Conservation (phyloP, 2,888 invertebrate species). For the Nemurella pictetii region DNA sequence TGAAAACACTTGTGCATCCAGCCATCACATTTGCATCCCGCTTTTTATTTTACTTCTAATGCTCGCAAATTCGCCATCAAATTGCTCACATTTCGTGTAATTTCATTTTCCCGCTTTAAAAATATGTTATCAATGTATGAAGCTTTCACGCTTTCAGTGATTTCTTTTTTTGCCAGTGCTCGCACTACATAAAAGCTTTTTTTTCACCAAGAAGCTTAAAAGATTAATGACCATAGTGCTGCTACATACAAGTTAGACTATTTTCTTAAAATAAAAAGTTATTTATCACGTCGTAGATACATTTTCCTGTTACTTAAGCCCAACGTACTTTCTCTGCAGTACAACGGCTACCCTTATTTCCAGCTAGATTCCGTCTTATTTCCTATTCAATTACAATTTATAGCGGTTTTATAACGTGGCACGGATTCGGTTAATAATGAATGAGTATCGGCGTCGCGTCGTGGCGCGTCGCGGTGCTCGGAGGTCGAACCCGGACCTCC, state of each 20-base stretch:
- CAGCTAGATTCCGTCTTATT: not conserved
- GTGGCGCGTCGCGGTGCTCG: not conserved
- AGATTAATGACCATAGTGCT: not conserved
- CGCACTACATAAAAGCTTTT: not conserved
- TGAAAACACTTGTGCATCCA: not conserved
- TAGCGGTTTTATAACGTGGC: not conserved
- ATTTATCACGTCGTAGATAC: slow-evolving; percentile 1
- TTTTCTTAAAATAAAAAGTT: not conserved
- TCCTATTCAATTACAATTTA: slow-evolving; percentile 23
- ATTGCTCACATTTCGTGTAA: no score
- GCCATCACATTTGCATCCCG: not conserved
- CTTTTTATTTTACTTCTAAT: no score
- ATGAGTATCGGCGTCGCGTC: no score
- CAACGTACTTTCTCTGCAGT: no score
- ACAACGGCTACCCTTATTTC: not conserved
- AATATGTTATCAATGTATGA: not conserved
- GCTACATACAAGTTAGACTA: not conserved
- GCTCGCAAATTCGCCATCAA: no score
- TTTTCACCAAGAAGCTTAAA: not conserved
- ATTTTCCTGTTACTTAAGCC: not conserved
- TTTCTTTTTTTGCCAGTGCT: not conserved
- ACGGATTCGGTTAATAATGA: not conserved
- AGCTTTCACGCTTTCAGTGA: not conserved
- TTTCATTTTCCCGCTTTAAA: no score
- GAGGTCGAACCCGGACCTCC: not conserved